A percentile compares a stretch with the other conserved stretches of the same genome.
Conservation (phyloP, 2,888 invertebrate genomes). For the Lacanobia wlatinum region DNA sequence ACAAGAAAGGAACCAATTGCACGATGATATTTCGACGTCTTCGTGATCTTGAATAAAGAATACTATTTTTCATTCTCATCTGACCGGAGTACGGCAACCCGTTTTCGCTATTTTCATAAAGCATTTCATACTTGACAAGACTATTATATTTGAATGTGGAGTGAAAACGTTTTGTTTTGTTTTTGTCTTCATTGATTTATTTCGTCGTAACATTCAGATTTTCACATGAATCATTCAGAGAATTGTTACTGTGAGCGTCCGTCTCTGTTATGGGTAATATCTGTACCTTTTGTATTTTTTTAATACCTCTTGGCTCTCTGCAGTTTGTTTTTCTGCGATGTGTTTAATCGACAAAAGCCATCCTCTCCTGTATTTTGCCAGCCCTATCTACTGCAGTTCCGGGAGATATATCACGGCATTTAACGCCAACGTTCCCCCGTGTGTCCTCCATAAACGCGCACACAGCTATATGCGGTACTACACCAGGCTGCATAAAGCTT, state of each 20-base stretch:
- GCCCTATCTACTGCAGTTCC: constrained; percentile 70
- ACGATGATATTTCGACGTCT: constrained; percentile 58
- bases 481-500: constrained; percentile 66
- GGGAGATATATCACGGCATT: constrained; percentile 73
- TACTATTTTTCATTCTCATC: constrained; percentile 52
- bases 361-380: constrained; percentile 51
- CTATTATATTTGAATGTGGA: constrained; percentile 58
- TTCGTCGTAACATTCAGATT: constrained; percentile 50
- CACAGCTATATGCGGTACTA: constrained; percentile 60
- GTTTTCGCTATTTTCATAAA: constrained; percentile 57
- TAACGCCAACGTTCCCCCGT: constrained; percentile 68
- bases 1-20: constrained; percentile 47
- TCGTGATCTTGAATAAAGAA: constrained; percentile 70
- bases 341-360: constrained; percentile 49
- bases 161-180: constrained; percentile 59
- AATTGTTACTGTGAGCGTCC: constrained; percentile 31
- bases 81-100: constrained; percentile 57
- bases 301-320: neutral
- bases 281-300: neutral
- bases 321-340: constrained; percentile 7
- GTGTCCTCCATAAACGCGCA: constrained; percentile 64
- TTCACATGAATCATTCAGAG: constrained; percentile 44
- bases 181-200: constrained; percentile 59
- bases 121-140: constrained; percentile 58
- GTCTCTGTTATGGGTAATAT: neutral